phyloP scores from a whole-genome alignment of 2,888 invertebrate genomes.

The Coelinius sp. region DNA sequence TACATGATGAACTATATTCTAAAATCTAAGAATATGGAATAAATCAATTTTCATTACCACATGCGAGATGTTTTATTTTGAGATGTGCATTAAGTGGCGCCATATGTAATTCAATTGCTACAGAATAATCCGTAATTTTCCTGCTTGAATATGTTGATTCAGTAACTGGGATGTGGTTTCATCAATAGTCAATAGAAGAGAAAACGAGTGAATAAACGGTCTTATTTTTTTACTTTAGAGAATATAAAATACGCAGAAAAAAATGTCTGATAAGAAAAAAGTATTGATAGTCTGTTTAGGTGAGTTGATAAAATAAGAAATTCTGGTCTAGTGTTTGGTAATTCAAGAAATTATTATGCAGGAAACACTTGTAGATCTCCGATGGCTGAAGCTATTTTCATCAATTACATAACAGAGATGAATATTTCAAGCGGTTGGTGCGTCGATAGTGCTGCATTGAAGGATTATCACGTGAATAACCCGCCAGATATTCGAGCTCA shows the following conservation, averaged over 20 bases:
- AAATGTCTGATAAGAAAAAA: conserved; percentile 19
- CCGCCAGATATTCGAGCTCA: conserved; percentile 85
- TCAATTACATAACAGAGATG: conserved; percentile 79
- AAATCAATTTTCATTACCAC: too few species aligned
- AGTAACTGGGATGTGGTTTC: too few species aligned
- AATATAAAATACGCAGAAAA: too few species aligned
- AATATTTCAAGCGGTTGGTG: conserved; percentile 80
- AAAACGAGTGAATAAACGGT: too few species aligned
- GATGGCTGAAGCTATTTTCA: conserved; percentile 94
- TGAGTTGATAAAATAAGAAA: not conserved
- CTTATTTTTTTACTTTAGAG: too few species aligned
- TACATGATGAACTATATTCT: not conserved
- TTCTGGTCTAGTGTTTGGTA: not conserved
- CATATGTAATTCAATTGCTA: too few species aligned
- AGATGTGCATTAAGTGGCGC: too few species aligned
- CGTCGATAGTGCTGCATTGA: conserved; percentile 92
- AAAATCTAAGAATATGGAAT: not conserved
- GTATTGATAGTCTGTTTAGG: conserved; percentile 37
- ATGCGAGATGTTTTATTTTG: too few species aligned
- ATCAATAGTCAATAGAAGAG: too few species aligned
- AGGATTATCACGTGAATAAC: conserved; percentile 90
- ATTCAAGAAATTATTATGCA: conserved; percentile 62
- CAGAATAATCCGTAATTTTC: too few species aligned
- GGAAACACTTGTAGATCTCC: conserved; percentile 97
- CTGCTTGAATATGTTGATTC: too few species aligned